Conservation (phyloP, 1,140 invertebrate genomes). For the Penaeus vannamei region DNA sequence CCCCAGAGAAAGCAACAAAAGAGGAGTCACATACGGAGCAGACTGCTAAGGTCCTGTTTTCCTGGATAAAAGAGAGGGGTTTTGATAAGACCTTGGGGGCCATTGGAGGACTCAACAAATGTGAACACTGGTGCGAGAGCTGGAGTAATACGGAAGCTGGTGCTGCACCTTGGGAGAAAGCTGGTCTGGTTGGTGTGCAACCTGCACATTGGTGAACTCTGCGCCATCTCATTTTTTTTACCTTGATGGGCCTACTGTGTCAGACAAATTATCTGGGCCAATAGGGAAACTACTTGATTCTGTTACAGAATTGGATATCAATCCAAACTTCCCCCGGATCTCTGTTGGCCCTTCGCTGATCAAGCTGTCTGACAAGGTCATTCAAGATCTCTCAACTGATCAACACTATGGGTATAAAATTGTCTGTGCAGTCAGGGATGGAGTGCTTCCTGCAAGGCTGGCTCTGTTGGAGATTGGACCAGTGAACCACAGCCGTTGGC, state of each 20-base stretch:
- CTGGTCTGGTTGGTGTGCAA: slow-evolving; percentile 47
- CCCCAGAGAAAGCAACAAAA: slow-evolving; percentile 28
- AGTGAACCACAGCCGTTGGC: slow-evolving; percentile 37
- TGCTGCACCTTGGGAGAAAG: slow-evolving; percentile 38
- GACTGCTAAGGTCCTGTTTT: neutral
- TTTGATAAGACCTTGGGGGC: slow-evolving; percentile 50
- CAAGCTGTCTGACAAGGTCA: slow-evolving; percentile 45
- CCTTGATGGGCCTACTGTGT: slow-evolving; percentile 39
- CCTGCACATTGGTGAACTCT: slow-evolving; percentile 43
- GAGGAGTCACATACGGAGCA: slow-evolving; percentile 17
- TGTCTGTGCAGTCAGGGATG: slow-evolving; percentile 44
- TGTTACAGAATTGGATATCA: slow-evolving; percentile 39
- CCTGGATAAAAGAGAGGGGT: slow-evolving; percentile 32
- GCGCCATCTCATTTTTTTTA: slow-evolving; percentile 24
- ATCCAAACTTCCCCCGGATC: slow-evolving; percentile 45
- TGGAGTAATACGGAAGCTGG: slow-evolving; percentile 44
- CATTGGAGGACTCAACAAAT: slow-evolving; percentile 54
- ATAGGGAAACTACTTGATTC: slow-evolving; percentile 47
- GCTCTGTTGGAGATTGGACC: slow-evolving; percentile 38
- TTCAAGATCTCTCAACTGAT: slow-evolving; percentile 48
- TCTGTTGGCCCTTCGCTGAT: slow-evolving; percentile 48
- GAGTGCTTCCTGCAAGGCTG: slow-evolving; percentile 38
- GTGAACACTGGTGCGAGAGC: slow-evolving; percentile 47
- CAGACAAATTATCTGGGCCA: slow-evolving; percentile 44
- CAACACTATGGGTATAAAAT: slow-evolving; percentile 52